Evolutionary conservation across 2,113 vertebrate species (phyloP), one percentile per base, ranked within the genome.

Genomic region (Odontophorus gujanensis): DNA sequence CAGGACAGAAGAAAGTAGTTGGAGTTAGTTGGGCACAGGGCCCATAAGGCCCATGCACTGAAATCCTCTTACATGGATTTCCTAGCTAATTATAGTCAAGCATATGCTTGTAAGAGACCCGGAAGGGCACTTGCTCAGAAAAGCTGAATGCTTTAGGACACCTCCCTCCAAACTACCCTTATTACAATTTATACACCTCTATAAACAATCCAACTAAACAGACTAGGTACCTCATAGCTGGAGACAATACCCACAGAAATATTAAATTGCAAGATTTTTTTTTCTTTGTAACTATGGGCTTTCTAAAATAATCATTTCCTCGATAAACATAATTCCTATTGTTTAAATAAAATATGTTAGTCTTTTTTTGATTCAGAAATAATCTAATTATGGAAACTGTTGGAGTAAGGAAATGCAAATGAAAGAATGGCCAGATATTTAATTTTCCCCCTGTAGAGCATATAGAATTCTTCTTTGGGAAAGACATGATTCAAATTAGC

Each of bases 371-470:
- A 57, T 89, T 90, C 50, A 92, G 86, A 89, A 94, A 80, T 80
- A 91, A 92, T 89, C 45, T 59, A 93, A 82, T 95, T 95, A 90
- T 11, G 21, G 42, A 93, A 92, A 85, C 26, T 45, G 17, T 69
- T 77, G 38, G 34, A 80, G 55, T 87, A 95, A 61, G 65, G 74
- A 95, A 95, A 94, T 87, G 59, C 13, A 96, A 95, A 89, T 87
- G 62, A 75, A 91, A 89, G 24, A 59, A 22, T 43, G 40, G 24
- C 5, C 55, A 87, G 25, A 90, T 91, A 89, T 89, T 85, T 71
- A 92, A 91, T 94, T 94, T 93, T 38, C 9, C 20, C 20, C 34
- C 61, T 85, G 48, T 90, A 92, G 84, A 87, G 61, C 59, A 89
- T 80, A 77, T 36, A 59, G 89, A 85, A 74, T 73, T 72, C 30